Evolutionary conservation across 2,797 vertebrate genomes (phyloP).

Genomic region (Odontamblyopus rebecca): DNA sequence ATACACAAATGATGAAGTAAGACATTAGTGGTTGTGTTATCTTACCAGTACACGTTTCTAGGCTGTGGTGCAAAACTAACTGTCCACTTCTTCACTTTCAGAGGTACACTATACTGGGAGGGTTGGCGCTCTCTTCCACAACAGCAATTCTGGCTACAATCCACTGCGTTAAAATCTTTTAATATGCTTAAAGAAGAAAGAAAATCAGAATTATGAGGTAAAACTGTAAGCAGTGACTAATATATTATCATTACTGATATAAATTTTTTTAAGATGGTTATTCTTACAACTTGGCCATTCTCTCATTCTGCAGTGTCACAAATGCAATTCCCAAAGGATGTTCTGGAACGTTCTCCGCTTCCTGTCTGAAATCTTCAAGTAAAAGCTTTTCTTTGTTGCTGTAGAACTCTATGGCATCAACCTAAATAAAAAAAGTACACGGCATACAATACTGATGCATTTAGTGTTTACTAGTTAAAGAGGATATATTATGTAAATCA

Average conservation of each 20-base stretch:
- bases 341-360: constrained; percentile 69
- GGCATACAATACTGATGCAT: neutral
- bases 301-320: constrained; percentile 87
- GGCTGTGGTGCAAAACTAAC: constrained; percentile 87
- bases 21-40: neutral
- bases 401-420: constrained; percentile 91
- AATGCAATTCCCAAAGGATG: constrained; percentile 90
- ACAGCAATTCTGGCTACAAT: constrained; percentile 72
- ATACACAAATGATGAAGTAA: neutral
- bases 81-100: constrained; percentile 81
- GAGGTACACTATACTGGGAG: constrained; percentile 74
- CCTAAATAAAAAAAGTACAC: constrained; percentile 66
- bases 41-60: constrained; percentile 90
- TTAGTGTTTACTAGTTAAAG: neutral
- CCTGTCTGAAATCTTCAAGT: constrained; percentile 70
- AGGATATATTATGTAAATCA: too few relatives aligned
- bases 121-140: constrained; percentile 82
- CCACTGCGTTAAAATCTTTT: constrained; percentile 92
- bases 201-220: neutral
- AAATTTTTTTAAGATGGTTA: neutral
- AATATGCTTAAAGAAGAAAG: constrained; percentile 80
- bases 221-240: neutral
- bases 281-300: constrained; percentile 93
- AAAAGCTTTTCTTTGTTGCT: constrained; percentile 71
- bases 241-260: neutral